Conservation (phyloP, 2,888 invertebrate species). For the Cantharis nigra region DNA sequence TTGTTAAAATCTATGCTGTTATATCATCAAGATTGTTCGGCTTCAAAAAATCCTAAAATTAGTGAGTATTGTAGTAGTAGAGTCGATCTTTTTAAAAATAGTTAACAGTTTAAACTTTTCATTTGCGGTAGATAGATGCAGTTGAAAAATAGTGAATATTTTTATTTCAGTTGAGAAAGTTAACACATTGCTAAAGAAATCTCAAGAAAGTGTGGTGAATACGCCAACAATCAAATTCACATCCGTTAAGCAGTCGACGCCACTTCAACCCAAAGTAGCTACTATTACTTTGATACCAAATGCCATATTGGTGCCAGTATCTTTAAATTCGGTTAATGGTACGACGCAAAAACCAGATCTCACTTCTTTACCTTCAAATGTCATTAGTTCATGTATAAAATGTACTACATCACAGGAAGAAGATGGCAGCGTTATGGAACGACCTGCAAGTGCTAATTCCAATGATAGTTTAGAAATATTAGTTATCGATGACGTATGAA, state of each 20-base stretch:
- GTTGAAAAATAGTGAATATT: neutral
- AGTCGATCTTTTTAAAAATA: no score
- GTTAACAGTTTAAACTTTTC: no score
- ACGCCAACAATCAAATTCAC: neutral
- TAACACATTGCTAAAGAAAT: neutral
- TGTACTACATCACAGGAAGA: neutral
- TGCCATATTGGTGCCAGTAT: neutral
- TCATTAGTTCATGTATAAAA: neutral
- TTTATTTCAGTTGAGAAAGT: conserved; percentile 7
- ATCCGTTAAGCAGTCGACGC: neutral
- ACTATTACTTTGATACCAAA: neutral
- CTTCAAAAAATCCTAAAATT: conserved; percentile 47
- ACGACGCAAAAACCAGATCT: neutral
- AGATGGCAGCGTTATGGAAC: neutral
- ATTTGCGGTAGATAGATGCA: neutral
- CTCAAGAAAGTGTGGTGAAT: neutral
- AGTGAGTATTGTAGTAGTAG: conserved; percentile 15
- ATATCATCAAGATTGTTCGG: conserved; percentile 60
- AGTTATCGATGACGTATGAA: neutral
- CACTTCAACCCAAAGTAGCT: neutral
- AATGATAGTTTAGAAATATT: neutral
- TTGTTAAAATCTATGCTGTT: conserved; percentile 57
- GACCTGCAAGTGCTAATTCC: neutral
- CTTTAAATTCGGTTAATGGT: neutral
- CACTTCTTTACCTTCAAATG: neutral